These are phyloP conservation scores for Megamerina dolium DNA, from an alignment of 2,888 invertebrate species.

Conservation along the genomic window DNA sequence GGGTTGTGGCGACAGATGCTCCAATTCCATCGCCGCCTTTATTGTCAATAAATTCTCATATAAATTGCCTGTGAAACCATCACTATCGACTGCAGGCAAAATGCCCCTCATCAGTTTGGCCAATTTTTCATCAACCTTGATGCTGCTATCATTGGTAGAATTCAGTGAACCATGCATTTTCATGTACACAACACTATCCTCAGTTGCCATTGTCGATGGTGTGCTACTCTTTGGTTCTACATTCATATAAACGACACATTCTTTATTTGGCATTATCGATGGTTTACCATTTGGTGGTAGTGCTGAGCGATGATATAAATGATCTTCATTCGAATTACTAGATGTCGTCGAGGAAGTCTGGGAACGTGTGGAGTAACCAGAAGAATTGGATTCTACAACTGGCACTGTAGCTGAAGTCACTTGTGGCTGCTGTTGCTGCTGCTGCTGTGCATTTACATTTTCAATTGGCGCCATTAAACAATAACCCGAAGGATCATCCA, in stretches of 20 bases:
- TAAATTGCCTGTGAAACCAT: slow-evolving; percentile 31
- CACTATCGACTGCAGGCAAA: slow-evolving; percentile 3
- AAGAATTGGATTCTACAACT: slow-evolving; percentile 10
- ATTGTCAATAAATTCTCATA: slow-evolving; percentile 43
- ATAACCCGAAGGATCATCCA: slow-evolving; percentile 46
- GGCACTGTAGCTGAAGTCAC: slow-evolving; percentile 9
- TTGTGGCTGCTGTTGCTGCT: slow-evolving; percentile 22
- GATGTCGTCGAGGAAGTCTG: slow-evolving; percentile 30
- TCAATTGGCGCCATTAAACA: slow-evolving; percentile 47
- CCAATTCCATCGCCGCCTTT: slow-evolving; percentile 40
- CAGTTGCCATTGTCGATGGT: slow-evolving; percentile 12
- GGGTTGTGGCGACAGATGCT: slow-evolving; percentile 20
- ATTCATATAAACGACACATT: slow-evolving; percentile 36
- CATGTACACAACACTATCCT: slow-evolving; percentile 40
- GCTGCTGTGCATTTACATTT: not conserved
- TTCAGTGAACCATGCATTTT: slow-evolving; percentile 31
- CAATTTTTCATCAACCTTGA: not conserved
- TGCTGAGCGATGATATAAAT: slow-evolving; percentile 30
- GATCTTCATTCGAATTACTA: too few relatives aligned
- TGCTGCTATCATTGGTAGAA: slow-evolving; percentile 8
- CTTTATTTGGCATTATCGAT: slow-evolving; percentile 20
- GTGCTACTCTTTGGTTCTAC: too few relatives aligned
- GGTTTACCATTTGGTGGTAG: too few relatives aligned
- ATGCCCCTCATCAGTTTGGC: too few relatives aligned
- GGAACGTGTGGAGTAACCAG: slow-evolving; percentile 38